phyloP scores from a whole-genome alignment of 2,888 invertebrate species.

The Tipula unca region DNA sequence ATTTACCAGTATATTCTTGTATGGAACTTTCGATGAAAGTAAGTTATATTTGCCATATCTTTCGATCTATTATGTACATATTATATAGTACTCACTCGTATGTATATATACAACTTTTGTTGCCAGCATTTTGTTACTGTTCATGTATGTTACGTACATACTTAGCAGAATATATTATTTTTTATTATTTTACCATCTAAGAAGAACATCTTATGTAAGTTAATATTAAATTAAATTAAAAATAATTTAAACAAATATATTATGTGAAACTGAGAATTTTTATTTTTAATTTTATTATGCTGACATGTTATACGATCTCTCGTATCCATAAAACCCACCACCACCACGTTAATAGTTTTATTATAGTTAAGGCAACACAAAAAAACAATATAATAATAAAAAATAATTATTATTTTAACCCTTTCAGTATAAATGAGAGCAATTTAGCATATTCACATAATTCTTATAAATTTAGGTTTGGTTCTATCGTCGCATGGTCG shows the following conservation, averaged over 20 bases:
- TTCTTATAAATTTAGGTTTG: not conserved
- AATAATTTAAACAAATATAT: not conserved
- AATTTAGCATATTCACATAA: not conserved
- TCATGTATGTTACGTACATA: not conserved
- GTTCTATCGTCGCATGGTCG: not conserved
- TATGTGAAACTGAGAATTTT: not conserved
- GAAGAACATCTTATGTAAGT: not conserved
- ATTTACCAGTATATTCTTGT: no score
- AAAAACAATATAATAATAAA: not conserved
- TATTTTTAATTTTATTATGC: not conserved
- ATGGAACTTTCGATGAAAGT: no score
- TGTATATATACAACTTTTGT: not conserved
- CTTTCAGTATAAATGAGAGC: not conserved
- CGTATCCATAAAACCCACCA: not conserved
- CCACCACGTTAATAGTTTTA: not conserved
- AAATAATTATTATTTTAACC: conserved; percentile 8
- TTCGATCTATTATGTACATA: no score
- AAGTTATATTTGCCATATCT: no score
- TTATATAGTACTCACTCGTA: not conserved
- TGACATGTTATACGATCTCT: not conserved
- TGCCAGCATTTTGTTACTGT: not conserved
- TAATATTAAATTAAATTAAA: not conserved
- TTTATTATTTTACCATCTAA: not conserved
- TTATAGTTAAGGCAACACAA: not conserved
- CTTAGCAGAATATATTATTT: not conserved